Evolutionary conservation across 2,888 invertebrate genomes (phyloP), one percentile per base, ranked within the genome.

Genomic region (Neuroscelio doddi): DNA sequence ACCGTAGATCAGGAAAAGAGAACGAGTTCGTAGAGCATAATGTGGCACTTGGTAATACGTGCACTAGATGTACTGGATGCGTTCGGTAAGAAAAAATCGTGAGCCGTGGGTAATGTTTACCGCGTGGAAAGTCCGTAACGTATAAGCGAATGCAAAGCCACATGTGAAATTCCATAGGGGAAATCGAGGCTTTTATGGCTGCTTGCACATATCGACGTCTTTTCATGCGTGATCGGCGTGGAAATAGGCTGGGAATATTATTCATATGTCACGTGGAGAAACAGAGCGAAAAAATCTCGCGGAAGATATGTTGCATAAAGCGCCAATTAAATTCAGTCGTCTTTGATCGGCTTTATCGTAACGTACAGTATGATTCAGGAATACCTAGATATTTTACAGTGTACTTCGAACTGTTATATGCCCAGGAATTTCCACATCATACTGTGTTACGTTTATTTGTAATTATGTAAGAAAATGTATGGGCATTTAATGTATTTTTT

Each of bases 141-240:
- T 39, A 16, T 27, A 44, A 2, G 30, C 9, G 9, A 10, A 9
- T 3, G 30, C 9, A 9, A 9, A 3, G 30, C 4, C 58, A 45
- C 53, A 58, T 30, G 57, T 64, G 64, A 64, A 58, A 64, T 58
- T 64, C 64, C 64, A 58, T n/a, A 38, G 53, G 64, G 58, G 64
- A 64, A 64, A 64, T 64, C 53, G 34, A 30, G 29, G 29, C 30
- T 10, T 30, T 3, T 34, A 14, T 46, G 34, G 14, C 36, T 50
- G 44, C 39, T 36, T 17, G n/a, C 39, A n/a, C 12, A 17, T 17
- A 8, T 39, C 21, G 16, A 17, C 12, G 39, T 7, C 3, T 17
- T 8, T 17, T 16, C 21, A 17, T 39, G 16, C 39, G 53, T 17
- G 53, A 47, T 47, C 2, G 15, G 29, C 45, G 12, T 3, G 12